Conservation (phyloP, 2,113 vertebrate genomes). For the Parotia lawesii region DNA sequence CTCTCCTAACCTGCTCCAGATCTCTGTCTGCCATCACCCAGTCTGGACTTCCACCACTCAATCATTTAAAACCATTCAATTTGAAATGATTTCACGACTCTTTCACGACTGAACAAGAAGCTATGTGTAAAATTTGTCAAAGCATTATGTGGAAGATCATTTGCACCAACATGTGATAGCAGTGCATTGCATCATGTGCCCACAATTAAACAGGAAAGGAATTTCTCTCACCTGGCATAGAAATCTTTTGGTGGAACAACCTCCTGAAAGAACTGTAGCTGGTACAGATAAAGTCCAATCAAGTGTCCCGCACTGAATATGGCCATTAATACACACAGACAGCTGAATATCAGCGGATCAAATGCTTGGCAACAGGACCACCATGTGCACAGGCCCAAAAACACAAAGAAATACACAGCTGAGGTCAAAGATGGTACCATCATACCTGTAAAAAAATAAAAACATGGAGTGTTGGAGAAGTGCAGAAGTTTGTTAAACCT, state of each 20-base stretch:
- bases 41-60: neutral
- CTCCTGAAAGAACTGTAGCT: slow-evolving; percentile 97
- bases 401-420: slow-evolving; percentile 93
- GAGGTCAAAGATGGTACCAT: slow-evolving; percentile 95
- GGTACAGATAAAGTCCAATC: slow-evolving; percentile 93
- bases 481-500: neutral
- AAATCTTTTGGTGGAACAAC: slow-evolving; percentile 80
- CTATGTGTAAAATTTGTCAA: neutral
- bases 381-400: slow-evolving; percentile 96
- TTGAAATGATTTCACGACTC: neutral
- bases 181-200: neutral
- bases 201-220: neutral
- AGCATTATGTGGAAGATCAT: neutral
- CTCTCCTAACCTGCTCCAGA: neutral
- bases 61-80: neutral
- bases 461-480: neutral
- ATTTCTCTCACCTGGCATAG: slow-evolving; percentile 84
- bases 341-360: slow-evolving; percentile 95
- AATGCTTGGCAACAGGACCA: slow-evolving; percentile 93
- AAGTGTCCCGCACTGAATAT: slow-evolving; percentile 96
- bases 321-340: slow-evolving; percentile 94
- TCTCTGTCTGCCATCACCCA: neutral
- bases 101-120: neutral
- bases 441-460: slow-evolving; percentile 78
- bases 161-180: neutral